These are phyloP conservation scores for Dusona sp. DNA, from an alignment of 2,888 invertebrate species.

Conservation along the genomic window DNA sequence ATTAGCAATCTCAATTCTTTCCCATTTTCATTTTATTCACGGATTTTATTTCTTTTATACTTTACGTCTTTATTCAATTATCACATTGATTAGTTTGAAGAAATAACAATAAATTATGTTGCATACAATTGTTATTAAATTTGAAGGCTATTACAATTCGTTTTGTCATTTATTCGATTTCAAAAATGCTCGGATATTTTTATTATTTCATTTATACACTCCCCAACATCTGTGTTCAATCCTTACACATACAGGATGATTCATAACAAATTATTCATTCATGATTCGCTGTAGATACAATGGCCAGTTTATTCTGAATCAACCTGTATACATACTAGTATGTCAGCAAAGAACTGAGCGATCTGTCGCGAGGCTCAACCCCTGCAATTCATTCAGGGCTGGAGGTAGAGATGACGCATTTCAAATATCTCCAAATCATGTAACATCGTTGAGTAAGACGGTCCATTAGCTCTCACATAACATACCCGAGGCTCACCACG, in stretches of 20 bases:
- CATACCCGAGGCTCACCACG: neutral
- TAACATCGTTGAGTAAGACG: neutral
- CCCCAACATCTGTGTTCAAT: no score
- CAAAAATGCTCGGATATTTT: no score
- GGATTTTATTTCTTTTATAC: neutral
- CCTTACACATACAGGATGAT: no score
- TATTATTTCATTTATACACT: no score
- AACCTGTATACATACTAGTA: neutral
- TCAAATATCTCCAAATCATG: slow-evolving; percentile 18
- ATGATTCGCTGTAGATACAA: neutral
- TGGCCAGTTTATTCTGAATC: neutral
- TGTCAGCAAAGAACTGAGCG: neutral
- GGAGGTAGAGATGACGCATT: slow-evolving; percentile 23
- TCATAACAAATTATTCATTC: neutral
- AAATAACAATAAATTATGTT: no score
- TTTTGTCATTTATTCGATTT: no score
- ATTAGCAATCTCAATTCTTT: neutral
- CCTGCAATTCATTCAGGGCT: neutral
- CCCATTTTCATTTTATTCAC: neutral
- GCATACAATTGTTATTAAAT: no score
- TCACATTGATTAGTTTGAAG: no score
- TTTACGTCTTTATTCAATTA: no score
- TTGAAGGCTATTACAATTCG: no score
- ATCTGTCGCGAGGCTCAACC: neutral
- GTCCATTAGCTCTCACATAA: neutral